phyloP scores from a whole-genome alignment of 2,113 vertebrate genomes.

The Abramis brama region DNA sequence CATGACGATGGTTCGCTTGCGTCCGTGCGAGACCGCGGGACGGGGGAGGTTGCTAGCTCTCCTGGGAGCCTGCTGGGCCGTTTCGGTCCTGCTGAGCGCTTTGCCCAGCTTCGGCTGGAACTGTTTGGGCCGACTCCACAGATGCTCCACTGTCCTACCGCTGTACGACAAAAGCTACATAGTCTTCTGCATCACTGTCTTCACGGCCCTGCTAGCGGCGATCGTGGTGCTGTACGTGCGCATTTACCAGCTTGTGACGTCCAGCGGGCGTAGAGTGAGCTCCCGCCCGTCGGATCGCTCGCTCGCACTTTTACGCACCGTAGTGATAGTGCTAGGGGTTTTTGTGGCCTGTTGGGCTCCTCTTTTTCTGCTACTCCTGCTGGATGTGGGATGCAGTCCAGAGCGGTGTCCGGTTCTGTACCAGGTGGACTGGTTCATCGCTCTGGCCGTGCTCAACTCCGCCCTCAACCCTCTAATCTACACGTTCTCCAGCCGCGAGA shows the following conservation, averaged over 20 bases:
- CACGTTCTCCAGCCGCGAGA: slow-evolving; percentile 79
- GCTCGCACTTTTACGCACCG: slow-evolving; percentile 75
- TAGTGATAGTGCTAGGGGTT: slow-evolving; percentile 78
- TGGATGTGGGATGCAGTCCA: slow-evolving; percentile 78
- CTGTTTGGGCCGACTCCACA: slow-evolving; percentile 67
- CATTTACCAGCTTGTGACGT: slow-evolving; percentile 80
- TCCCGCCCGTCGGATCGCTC: slow-evolving; percentile 76
- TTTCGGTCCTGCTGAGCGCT: slow-evolving; percentile 75
- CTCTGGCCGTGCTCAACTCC: slow-evolving; percentile 79
- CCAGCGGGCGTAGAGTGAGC: slow-evolving; percentile 76
- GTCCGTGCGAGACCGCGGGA: slow-evolving; percentile 73
- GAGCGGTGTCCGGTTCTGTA: slow-evolving; percentile 71
- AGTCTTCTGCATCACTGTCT: slow-evolving; percentile 79
- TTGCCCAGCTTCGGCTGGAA: slow-evolving; percentile 81
- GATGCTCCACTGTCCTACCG: slow-evolving; percentile 79
- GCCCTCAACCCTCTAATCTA: slow-evolving; percentile 81
- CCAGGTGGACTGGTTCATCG: slow-evolving; percentile 79
- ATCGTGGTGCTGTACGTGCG: slow-evolving; percentile 79
- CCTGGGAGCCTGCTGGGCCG: slow-evolving; percentile 77
- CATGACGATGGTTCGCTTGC: slow-evolving; percentile 80
- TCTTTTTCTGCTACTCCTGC: slow-evolving; percentile 75
- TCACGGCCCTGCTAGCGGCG: slow-evolving; percentile 75
- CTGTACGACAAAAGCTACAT: slow-evolving; percentile 79
- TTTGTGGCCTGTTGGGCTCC: slow-evolving; percentile 80
- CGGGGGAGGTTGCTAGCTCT: slow-evolving; percentile 73